A percentile compares a stretch with the other conserved stretches of the same genome.
These are phyloP conservation scores for Pararge aegeria DNA, from an alignment of 1,140 invertebrate genomes.

Conservation along the genomic window DNA sequence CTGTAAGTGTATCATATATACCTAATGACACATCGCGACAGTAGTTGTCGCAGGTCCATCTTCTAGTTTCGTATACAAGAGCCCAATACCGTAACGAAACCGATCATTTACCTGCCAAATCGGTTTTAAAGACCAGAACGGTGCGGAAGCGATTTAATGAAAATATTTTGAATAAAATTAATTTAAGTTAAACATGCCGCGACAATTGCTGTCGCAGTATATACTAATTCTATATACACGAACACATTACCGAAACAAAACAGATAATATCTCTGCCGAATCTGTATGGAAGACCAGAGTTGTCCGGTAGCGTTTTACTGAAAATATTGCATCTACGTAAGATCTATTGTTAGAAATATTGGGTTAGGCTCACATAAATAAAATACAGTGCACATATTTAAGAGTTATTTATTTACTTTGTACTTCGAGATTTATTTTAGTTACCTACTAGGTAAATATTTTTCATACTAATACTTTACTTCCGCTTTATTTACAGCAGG, in stretches of 20 bases:
- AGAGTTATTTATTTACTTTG: no score
- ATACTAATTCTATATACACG: conserved; percentile 62
- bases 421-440: no score
- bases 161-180: no score
- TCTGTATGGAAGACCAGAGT: conserved; percentile 46
- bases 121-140: background rate
- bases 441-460: no score
- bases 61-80: no score
- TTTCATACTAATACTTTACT: no score
- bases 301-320: conserved; percentile 51
- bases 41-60: background rate
- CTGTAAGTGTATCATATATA: conserved; percentile 36
- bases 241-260: conserved; percentile 53
- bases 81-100: no score
- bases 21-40: background rate
- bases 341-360: no score
- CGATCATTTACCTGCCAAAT: background rate
- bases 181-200: conserved; percentile 93
- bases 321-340: conserved; percentile 31
- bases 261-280: conserved; percentile 35
- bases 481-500: no score
- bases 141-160: background rate
- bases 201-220: conserved; percentile 81
- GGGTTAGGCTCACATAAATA: no score
- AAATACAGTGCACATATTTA: no score